A percentile compares a stretch with the other conserved stretches of the same genome.
phyloP scores from a whole-genome alignment of 2,888 invertebrate genomes.

The Unio delphinus region DNA sequence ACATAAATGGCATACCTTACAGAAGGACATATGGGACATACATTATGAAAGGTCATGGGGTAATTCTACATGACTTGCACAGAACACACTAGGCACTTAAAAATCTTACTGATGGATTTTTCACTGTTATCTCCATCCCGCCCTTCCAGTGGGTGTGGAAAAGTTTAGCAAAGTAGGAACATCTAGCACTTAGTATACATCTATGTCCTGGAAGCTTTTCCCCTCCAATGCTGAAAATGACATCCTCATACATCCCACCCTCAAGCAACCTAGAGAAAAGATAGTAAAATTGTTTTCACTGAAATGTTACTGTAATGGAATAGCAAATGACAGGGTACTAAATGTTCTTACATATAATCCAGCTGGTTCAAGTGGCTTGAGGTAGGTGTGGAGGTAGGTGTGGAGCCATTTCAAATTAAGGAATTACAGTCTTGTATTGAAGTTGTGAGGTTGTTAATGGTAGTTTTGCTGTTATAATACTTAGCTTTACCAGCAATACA shows the following conservation, averaged over 20 bases:
- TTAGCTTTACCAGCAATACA: too few relatives aligned
- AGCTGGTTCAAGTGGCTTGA: too few relatives aligned
- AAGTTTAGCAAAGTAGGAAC: conserved; percentile 71
- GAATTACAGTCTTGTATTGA: too few relatives aligned
- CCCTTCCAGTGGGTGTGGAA: conserved; percentile 71
- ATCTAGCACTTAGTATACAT: conserved; percentile 72
- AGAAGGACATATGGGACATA: not conserved
- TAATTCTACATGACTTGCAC: not conserved
- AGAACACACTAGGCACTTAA: not conserved
- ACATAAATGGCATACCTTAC: not conserved
- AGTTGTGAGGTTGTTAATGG: too few relatives aligned
- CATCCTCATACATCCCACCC: conserved; percentile 68
- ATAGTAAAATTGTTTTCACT: not conserved
- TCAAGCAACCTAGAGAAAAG: conserved; percentile 61
- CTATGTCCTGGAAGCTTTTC: conserved; percentile 70
- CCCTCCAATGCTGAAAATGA: conserved; percentile 71
- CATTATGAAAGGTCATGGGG: not conserved
- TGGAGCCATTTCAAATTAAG: too few relatives aligned
- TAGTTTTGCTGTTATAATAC: too few relatives aligned
- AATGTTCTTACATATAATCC: too few relatives aligned
- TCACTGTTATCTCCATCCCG: conserved; percentile 62
- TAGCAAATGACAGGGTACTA: too few relatives aligned
- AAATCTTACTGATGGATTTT: conserved; percentile 50
- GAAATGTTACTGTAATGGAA: too few relatives aligned
- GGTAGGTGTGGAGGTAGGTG: too few relatives aligned